Evolutionary conservation across 2,888 invertebrate species (phyloP).

Genomic region (Caenorhabditis wallacei): DNA sequence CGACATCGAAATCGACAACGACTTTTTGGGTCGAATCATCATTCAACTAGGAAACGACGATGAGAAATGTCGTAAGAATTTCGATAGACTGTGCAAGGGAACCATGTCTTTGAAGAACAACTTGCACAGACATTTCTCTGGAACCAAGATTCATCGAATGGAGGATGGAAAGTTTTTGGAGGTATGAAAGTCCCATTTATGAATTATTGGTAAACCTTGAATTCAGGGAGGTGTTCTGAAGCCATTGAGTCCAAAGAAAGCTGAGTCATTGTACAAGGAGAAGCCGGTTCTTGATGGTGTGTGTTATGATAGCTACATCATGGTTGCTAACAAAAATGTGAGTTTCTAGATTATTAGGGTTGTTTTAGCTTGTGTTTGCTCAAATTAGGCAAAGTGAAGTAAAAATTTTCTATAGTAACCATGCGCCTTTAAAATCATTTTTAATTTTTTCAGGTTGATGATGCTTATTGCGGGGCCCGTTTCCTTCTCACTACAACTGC

Average conservation of each 20-base stretch:
- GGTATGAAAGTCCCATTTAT: background rate
- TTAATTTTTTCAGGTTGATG: too few relatives aligned
- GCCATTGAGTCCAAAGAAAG: constrained; percentile 1
- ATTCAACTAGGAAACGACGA: background rate
- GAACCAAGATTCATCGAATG: constrained; percentile 25
- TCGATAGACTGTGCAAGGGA: constrained; percentile 9
- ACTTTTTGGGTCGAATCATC: constrained; percentile 25
- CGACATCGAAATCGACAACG: constrained; percentile 13
- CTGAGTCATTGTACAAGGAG: background rate
- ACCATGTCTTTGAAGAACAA: background rate
- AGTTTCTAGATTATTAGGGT: background rate
- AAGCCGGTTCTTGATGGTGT: background rate
- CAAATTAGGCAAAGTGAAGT: too few relatives aligned
- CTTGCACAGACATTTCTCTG: constrained; percentile 6
- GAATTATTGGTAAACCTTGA: background rate
- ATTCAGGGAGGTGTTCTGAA: constrained; percentile 35
- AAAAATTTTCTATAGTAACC: too few relatives aligned
- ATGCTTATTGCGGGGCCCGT: constrained; percentile 24
- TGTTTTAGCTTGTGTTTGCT: background rate
- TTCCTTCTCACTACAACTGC: constrained; percentile 25
- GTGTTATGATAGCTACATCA: constrained; percentile 23
- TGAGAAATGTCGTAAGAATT: background rate
- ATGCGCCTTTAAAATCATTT: too few relatives aligned
- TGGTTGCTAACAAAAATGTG: constrained; percentile 25
- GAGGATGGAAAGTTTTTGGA: constrained; percentile 3